Evolutionary conservation across 2,113 vertebrate genomes (phyloP).

Genomic region (Pedionomus torquatus): DNA sequence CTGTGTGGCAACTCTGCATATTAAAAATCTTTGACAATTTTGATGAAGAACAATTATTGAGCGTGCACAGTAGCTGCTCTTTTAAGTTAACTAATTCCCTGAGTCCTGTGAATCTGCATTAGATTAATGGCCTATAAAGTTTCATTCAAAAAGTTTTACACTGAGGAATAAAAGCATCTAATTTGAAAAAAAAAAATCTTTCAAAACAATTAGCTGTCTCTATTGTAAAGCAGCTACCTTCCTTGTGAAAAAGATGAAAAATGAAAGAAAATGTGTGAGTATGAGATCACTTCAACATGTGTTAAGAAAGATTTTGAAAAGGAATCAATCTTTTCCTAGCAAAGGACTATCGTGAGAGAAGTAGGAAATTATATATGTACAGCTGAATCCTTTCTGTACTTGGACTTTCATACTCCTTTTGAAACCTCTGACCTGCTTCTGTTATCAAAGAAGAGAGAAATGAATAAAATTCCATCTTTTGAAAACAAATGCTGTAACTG

Average conservation of each 20-base stretch:
- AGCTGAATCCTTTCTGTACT: background rate
- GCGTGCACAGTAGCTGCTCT: background rate
- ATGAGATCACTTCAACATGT: background rate
- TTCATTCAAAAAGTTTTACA: background rate
- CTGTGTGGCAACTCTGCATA: conserved; percentile 6
- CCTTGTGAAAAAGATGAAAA: background rate
- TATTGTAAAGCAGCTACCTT: background rate
- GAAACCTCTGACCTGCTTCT: background rate
- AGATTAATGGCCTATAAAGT: background rate
- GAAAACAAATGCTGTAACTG: background rate
- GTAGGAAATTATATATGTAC: background rate
- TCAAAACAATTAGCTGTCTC: background rate
- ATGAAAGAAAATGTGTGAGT: background rate
- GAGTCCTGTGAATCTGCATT: background rate
- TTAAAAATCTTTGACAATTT: conserved; percentile 42
- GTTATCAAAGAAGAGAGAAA: background rate
- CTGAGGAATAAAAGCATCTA: background rate
- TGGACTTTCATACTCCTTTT: background rate
- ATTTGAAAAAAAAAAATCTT: background rate
- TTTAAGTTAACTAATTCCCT: background rate
- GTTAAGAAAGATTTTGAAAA: background rate
- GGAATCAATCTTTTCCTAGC: background rate
- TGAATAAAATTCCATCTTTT: background rate
- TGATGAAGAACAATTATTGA: conserved; percentile 9
- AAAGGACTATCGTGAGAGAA: background rate